Evolutionary conservation across 2,113 vertebrate genomes (phyloP).

Genomic region (Spilogale gracilis): DNA sequence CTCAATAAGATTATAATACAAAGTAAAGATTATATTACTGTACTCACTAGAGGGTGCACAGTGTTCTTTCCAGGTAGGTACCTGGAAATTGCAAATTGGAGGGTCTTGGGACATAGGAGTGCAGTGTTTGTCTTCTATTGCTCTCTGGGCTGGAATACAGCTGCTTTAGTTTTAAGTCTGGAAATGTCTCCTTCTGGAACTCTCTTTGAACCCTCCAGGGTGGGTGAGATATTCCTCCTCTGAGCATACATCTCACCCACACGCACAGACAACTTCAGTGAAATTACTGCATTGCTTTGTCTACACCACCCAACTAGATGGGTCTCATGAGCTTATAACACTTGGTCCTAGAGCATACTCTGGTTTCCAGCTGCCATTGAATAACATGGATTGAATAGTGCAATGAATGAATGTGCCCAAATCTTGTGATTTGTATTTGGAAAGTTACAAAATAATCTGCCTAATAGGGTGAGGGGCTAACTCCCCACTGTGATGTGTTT

Average conservation of each 20-base stretch:
- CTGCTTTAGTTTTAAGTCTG: neutral
- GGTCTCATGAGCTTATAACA: accelerated
- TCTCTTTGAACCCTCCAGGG: neutral
- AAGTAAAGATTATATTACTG: neutral
- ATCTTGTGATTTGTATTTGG: neutral
- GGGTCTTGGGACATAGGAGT: neutral
- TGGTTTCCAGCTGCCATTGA: neutral
- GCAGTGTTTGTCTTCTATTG: neutral
- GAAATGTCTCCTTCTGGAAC: neutral
- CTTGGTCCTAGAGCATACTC: neutral
- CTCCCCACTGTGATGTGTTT: neutral
- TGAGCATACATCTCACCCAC: neutral
- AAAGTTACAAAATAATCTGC: constrained; percentile 30
- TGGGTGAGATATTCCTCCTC: accelerated
- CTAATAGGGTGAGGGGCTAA: neutral
- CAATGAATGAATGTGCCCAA: neutral
- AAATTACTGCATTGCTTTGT: neutral
- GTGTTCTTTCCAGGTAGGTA: neutral
- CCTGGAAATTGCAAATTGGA: neutral
- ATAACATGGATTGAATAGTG: neutral
- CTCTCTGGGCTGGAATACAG: neutral
- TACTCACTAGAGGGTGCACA: neutral
- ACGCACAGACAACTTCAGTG: neutral
- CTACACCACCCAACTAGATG: neutral
- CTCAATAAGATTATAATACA: neutral